Base-by-base conservation (phyloP, 2,797 vertebrate genomes). In the Syngnathus rostellatus region DNA sequence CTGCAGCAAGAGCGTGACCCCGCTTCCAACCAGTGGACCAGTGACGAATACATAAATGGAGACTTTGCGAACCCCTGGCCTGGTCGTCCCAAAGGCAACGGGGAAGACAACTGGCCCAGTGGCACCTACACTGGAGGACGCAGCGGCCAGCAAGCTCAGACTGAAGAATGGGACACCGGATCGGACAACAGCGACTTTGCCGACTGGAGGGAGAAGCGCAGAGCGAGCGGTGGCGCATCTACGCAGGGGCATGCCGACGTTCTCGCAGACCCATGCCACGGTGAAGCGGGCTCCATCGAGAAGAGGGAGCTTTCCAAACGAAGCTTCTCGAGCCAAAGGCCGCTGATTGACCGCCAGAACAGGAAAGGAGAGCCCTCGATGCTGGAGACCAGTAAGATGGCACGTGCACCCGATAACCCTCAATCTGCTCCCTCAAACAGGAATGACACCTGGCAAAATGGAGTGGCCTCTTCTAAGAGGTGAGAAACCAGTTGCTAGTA, bases 291-390 rank as follows among this genome's bases (percentile, higher is more conserved):
- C 68, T 55, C 89, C 41, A 90, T 89, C 1, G 97, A 99, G 83
- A 99, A 96, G 89, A 93, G 94, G 78, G 96, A 99, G 64, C 82
- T 97, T 53, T 94, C 97, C 6, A 99, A 99, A 80, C 89, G 97
- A 75, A 99, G 97, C 81, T 99, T 99, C 85, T 99, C 97, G 2
- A 96, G 97, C 76, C 97, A 99, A 76, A 93, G 97, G 40, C 97
- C 97, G 0, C 75, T 98, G 54, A 93, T 92, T 1, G 97, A 99
- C 67, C 85, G 97, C 25, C 97, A 98, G 82, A 96, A 92, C 88
- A 93, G 97, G 63, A 98, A 96, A 85, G 89, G 92, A 0, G 96
- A 99, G 64, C 86, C 92, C 0, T 85, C 87, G 12, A 86, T 92
- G 70, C 89, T 94, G 69, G 92, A 93, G 43, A 90, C 83, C 0